Base-by-base conservation (phyloP, 2,113 vertebrate genomes). In the Neogobius melanostomus region DNA sequence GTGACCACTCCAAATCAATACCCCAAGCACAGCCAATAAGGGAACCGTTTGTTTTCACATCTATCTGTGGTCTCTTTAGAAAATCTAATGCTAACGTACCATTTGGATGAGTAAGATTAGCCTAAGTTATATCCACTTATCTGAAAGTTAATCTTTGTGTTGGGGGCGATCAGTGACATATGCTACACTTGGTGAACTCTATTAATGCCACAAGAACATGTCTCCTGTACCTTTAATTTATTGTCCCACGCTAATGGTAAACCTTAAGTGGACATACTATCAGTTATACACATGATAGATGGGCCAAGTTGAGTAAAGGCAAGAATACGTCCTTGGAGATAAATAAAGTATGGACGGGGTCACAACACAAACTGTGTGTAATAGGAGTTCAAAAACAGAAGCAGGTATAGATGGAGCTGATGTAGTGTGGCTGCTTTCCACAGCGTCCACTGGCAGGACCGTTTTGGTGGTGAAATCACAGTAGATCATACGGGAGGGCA, bases 341-440 rank as follows among this genome's bases (percentile, higher is more conserved):
- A 72, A 72, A 75, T 85, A 68, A 85, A 88, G 82, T 51, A 80
- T 61, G 74, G 71, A 85, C 84, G 76, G 81, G 76, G 68, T 84
- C 76, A 67, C 72, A 82, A 68, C 78, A 74, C 65, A 64, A 36
- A 71, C 60, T 69, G 64, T 77, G 73, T 87, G 69, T 79, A 83
- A 86, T 47, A 54, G 70, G 60, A 69, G 76, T 72, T 57, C 77
- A 78, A 45, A 62, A 88, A 89, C 82, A 17, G 81, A 72, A 89
- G 85, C 79, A 77, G 76, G 82, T 87, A 77, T 64, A 78, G 51
- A 70, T 67, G 82, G 75, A 82, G 81, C 74, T 62, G 71, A 84
- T 75, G 84, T 82, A 79, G 89, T 83, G 46, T 59, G 80, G 79
- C 75, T 76, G 70, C 77, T 92, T 91, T 89, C 88, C 83, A 77